Conservation (phyloP, 2,888 invertebrate genomes). For the Pherbina coryleti region DNA sequence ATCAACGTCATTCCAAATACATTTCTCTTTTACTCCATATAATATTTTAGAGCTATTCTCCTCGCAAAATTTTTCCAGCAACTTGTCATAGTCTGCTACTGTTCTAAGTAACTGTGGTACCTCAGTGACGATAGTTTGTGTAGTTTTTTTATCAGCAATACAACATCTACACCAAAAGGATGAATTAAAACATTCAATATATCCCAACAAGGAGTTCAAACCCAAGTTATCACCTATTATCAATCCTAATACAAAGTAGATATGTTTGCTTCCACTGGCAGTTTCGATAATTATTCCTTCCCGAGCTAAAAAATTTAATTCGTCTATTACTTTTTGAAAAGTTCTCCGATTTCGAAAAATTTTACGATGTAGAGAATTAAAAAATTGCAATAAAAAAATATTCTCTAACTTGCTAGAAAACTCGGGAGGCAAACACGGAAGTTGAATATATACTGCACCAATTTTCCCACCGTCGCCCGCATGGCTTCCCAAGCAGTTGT, state of each 20-base stretch:
- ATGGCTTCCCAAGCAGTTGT: background rate
- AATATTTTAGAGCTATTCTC: background rate
- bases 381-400: background rate
- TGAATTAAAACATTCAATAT: background rate
- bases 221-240: conserved; percentile 1
- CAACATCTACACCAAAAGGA: background rate
- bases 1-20: background rate
- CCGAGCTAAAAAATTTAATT: background rate
- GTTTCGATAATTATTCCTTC: background rate
- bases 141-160: background rate
- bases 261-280: background rate
- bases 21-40: background rate
- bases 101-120: background rate
- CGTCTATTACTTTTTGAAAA: background rate
- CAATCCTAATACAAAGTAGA: background rate
- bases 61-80: background rate
- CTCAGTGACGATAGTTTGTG: background rate
- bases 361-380: background rate
- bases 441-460: background rate
- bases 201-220: background rate
- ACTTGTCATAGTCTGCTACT: background rate
- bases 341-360: background rate
- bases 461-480: background rate
- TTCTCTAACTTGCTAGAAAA: background rate
- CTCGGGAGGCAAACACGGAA: background rate